Evolutionary conservation across 2,888 invertebrate species (phyloP), one percentile per base, ranked within the genome.

Genomic region (Cheilosia vulpina): DNA sequence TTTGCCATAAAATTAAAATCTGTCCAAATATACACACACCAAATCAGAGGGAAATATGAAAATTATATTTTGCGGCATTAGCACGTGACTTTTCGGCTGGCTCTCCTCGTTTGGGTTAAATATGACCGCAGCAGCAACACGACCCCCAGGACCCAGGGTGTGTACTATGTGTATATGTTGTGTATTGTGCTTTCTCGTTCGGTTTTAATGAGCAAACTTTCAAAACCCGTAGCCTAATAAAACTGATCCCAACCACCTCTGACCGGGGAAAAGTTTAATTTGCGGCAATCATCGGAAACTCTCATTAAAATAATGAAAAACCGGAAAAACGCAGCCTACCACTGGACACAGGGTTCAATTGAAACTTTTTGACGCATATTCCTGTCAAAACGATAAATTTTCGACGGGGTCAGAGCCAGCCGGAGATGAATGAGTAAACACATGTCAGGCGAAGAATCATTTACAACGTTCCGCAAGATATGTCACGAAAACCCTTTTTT

Each of bases 201-300:
- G 55, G 68, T 85, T 79, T 81, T 85, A 85, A 85, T 85, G 85
- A 85, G 85, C 57, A 77, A 85, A 85, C 81, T 85, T 85, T 85
- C 66, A 68, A 85, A 52, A 57, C 81, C 57, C 13, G 65, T 47
- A 47, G 63, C 80, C 84, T 84, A 84, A 84, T 84, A 84, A 82
- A 84, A 71, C 34, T 71, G 75, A 80, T 65, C 80, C 75, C 47
- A 31, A 11, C 45, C 57, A 38, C 34, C 52, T 68, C 38, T 47
- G 17, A 31, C 53, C 17, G 69, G 80, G 27, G 38, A 60, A 57
- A 72, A 81, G 71, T 85, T 85, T 72, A 81, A 85, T 85, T 77
- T 85, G 76, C 63, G 81, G 77, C 76, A 85, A 81, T 85, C 84
- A 80, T 79, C 75, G 84, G 69, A 69, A 75, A 45, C 47, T 60